These are phyloP conservation scores for Rallus crepitans DNA, from an alignment of 2,797 vertebrate genomes.

Conservation along the genomic window DNA sequence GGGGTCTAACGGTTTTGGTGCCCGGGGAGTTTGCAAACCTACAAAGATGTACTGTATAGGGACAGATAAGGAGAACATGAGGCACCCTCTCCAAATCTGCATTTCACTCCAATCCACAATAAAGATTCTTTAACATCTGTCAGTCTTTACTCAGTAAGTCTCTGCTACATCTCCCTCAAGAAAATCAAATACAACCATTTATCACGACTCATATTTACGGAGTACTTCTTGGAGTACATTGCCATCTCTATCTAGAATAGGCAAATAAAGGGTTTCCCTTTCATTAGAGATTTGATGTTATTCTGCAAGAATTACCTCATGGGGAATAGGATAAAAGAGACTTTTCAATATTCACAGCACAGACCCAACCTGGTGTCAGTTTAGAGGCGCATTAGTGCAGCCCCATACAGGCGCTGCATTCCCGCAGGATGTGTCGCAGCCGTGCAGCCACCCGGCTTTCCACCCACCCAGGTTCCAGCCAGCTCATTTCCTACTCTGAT, in stretches of 20 bases:
- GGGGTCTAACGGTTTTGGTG: background rate
- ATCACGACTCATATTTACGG: background rate
- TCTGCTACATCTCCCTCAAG: background rate
- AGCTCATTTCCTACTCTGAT: background rate
- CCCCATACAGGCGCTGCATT: background rate
- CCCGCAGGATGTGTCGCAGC: background rate
- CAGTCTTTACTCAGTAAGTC: background rate
- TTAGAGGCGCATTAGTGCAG: background rate
- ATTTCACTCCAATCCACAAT: background rate
- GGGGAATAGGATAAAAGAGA: background rate
- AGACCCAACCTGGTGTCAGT: background rate
- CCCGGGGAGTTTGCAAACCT: background rate
- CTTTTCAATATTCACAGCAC: background rate
- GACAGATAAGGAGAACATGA: background rate
- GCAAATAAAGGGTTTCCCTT: background rate
- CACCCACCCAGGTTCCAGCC: background rate
- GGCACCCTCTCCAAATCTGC: background rate
- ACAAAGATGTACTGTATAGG: background rate
- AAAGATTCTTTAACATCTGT: background rate
- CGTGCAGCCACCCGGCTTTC: background rate
- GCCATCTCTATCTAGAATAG: conserved; percentile 16
- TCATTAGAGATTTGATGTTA: background rate
- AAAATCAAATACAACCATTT: background rate
- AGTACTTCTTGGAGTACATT: background rate
- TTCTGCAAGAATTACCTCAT: background rate